These are phyloP conservation scores for Odontomachus brunneus DNA, from an alignment of 1,140 invertebrate genomes.

Conservation along the genomic window DNA sequence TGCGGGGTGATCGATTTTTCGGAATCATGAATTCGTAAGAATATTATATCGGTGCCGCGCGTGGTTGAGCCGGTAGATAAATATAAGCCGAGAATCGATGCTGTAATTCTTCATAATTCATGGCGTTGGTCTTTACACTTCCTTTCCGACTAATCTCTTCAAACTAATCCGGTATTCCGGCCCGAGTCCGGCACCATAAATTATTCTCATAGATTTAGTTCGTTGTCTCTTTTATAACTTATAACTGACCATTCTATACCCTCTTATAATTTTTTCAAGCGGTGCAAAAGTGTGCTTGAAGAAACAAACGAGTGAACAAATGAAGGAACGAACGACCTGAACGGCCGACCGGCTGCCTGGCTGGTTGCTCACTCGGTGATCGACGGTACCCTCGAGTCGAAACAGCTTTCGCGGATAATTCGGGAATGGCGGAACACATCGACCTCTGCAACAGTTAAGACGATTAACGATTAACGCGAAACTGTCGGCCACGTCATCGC, in stretches of 20 bases:
- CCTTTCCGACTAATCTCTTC: constrained; percentile 18
- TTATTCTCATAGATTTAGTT: constrained; percentile 35
- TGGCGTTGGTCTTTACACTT: constrained; percentile 17
- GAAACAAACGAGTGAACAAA: too few relatives aligned
- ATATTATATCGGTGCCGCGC: constrained; percentile 7
- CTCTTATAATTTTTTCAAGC: constrained; percentile 4
- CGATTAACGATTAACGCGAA: neutral
- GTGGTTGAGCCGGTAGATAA: neutral
- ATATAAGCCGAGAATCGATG: constrained; percentile 3
- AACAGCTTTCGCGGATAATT: neutral
- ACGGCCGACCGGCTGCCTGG: too few relatives aligned
- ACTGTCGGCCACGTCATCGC: neutral
- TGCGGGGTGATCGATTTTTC: constrained; percentile 14
- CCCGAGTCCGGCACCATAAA: neutral
- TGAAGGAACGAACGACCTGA: too few relatives aligned
- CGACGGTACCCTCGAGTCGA: neutral
- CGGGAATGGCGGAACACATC: too few relatives aligned
- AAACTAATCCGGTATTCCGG: constrained; percentile 1
- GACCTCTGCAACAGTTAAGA: neutral
- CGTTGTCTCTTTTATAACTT: constrained; percentile 5
- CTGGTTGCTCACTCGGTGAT: too few relatives aligned
- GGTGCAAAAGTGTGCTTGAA: neutral
- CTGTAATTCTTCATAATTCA: neutral
- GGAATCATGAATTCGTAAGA: constrained; percentile 13
- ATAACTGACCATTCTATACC: constrained; percentile 6